A percentile compares a stretch with the other conserved stretches of the same genome.
Conservation (phyloP, 2,797 vertebrate species). For the Cottoperca gobio region DNA sequence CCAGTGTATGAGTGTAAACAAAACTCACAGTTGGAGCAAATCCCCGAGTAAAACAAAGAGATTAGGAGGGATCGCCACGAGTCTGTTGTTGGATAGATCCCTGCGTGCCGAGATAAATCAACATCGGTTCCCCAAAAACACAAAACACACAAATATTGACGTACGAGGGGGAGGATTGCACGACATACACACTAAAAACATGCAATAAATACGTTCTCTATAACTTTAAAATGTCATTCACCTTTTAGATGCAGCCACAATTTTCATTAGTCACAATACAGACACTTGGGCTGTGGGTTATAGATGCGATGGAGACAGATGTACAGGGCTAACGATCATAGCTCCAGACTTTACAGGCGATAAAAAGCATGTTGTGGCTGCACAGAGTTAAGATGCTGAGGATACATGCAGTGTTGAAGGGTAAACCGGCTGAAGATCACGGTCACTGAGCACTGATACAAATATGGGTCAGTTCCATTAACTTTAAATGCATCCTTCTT, state of each 20-base stretch:
- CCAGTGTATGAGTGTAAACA: slow-evolving; percentile 8
- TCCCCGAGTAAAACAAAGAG: slow-evolving; percentile 92
- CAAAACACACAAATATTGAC: slow-evolving; percentile 24
- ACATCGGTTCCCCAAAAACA: slow-evolving; percentile 28
- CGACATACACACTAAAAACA: not conserved
- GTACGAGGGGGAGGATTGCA: not conserved
- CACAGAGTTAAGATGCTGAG: too few species aligned
- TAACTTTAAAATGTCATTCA: not conserved
- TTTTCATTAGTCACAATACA: not conserved
- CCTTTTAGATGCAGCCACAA: not conserved
- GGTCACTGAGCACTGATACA: too few species aligned
- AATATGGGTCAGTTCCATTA: too few species aligned
- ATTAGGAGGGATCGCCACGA: slow-evolving; percentile 87
- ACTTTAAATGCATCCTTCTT: too few species aligned
- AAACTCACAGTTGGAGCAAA: slow-evolving; percentile 94
- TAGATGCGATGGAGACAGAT: too few species aligned
- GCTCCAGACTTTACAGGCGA: too few species aligned
- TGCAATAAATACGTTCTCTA: not conserved
- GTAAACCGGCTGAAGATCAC: too few species aligned
- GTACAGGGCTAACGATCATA: too few species aligned
- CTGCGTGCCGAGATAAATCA: slow-evolving; percentile 78
- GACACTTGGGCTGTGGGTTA: not conserved
- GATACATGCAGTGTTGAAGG: too few species aligned
- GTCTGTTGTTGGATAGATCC: slow-evolving; percentile 93
- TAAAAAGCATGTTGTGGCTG: too few species aligned